Conservation (phyloP, 2,797 vertebrate genomes). For the Neopelma chrysocephalum region DNA sequence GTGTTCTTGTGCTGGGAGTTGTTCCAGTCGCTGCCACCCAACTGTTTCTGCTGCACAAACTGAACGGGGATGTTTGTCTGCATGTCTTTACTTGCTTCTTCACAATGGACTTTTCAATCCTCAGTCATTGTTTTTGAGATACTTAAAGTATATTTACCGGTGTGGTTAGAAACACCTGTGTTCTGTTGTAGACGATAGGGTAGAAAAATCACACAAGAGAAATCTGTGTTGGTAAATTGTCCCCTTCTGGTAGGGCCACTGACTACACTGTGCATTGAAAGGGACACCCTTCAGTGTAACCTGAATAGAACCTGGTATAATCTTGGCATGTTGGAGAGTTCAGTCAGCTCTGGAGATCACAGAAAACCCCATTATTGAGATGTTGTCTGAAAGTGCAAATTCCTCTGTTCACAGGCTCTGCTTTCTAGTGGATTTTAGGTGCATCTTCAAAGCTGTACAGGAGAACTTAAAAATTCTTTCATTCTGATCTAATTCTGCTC, state of each 20-base stretch:
- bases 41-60: too few species aligned
- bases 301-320: neutral
- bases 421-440: rapidly evolving
- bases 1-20: neutral
- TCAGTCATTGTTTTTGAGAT: neutral
- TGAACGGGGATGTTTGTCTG: rapidly evolving
- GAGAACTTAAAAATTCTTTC: neutral
- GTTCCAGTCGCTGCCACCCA: neutral
- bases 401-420: neutral
- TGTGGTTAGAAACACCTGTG: neutral
- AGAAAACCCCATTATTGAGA: neutral
- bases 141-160: neutral
- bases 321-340: neutral
- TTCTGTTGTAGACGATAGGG: neutral
- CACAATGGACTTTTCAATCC: neutral
- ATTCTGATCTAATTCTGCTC: neutral
- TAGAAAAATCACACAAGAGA: neutral
- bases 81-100: neutral
- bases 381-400: neutral
- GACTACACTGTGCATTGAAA: neutral
- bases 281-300: neutral
- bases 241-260: neutral
- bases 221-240: neutral
- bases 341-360: neutral
- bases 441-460: neutral